These are phyloP conservation scores for Catagonus wagneri DNA, from an alignment of 2,113 vertebrate species.

Conservation along the genomic window DNA sequence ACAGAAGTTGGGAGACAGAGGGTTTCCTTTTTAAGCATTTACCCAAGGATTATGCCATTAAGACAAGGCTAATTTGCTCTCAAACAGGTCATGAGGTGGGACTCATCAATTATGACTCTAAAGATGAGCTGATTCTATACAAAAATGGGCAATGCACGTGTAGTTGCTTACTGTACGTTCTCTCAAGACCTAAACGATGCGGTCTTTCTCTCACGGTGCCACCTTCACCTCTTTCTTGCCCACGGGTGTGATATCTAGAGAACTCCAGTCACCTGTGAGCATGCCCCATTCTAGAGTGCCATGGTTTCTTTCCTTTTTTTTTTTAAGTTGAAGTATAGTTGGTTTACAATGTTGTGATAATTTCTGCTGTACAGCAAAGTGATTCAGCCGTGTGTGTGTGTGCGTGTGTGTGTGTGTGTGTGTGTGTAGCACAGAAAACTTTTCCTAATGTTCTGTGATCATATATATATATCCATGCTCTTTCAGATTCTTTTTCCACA, in stretches of 20 bases:
- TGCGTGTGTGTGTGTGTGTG: too few species aligned
- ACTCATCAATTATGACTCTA: not conserved
- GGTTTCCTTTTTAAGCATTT: slow-evolving; percentile 60
- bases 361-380: too few species aligned
- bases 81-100: slow-evolving; percentile 10
- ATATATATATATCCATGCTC: too few species aligned
- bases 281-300: not conserved
- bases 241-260: not conserved
- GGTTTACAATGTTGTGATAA: too few species aligned
- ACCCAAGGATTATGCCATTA: slow-evolving; percentile 30
- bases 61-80: slow-evolving; percentile 22
- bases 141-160: not conserved
- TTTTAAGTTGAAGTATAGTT: too few species aligned
- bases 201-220: not conserved
- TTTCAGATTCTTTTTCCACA: too few species aligned
- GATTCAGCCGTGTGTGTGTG: too few species aligned
- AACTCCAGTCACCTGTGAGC: not conserved
- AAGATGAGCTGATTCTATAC: not conserved
- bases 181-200: not conserved
- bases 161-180: not conserved
- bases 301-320: too few species aligned
- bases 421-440: too few species aligned
- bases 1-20: slow-evolving; percentile 41
- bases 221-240: not conserved
- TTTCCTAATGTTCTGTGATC: too few species aligned